Evolutionary conservation across 2,797 vertebrate genomes (phyloP).

Genomic region (Helarctos malayanus): DNA sequence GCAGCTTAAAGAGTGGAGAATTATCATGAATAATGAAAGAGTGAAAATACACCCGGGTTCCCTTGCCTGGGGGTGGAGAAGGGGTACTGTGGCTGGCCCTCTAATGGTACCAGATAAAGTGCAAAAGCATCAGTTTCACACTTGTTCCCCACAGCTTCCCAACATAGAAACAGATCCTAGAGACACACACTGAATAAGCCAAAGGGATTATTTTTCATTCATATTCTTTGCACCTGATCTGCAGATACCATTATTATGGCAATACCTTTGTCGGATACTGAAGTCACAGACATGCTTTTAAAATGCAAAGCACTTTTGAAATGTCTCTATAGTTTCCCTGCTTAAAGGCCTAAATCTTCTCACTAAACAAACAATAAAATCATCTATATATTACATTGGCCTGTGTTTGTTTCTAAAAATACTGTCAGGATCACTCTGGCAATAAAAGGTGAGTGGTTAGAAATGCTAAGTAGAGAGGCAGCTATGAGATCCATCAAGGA

Average conservation of each 20-base stretch:
- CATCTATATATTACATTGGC: conserved; percentile 67
- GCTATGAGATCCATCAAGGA: neutral
- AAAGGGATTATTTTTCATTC: neutral
- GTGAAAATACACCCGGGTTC: neutral
- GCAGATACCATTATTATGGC: conserved; percentile 36
- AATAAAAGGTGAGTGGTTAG: conserved; percentile 56
- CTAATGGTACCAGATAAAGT: neutral
- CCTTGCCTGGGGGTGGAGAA: neutral
- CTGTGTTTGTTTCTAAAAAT: conserved; percentile 73
- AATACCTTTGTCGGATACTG: neutral
- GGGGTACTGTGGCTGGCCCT: neutral
- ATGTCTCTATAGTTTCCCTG: conserved; percentile 65
- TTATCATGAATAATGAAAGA: conserved; percentile 74
- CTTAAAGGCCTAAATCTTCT: conserved; percentile 73
- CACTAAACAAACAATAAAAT: conserved; percentile 65
- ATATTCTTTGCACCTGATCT: neutral
- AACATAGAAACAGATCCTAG: conserved; percentile 23
- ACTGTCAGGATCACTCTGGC: conserved; percentile 59
- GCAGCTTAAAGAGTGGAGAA: conserved; percentile 64
- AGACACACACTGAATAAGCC: neutral
- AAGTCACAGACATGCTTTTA: conserved; percentile 36
- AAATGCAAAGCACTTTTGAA: conserved; percentile 53
- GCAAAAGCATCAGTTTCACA: neutral
- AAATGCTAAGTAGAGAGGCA: neutral
- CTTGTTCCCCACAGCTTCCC: neutral